phyloP scores from a whole-genome alignment of 2,797 vertebrate species.

The Chelidonichthys spinosus region DNA sequence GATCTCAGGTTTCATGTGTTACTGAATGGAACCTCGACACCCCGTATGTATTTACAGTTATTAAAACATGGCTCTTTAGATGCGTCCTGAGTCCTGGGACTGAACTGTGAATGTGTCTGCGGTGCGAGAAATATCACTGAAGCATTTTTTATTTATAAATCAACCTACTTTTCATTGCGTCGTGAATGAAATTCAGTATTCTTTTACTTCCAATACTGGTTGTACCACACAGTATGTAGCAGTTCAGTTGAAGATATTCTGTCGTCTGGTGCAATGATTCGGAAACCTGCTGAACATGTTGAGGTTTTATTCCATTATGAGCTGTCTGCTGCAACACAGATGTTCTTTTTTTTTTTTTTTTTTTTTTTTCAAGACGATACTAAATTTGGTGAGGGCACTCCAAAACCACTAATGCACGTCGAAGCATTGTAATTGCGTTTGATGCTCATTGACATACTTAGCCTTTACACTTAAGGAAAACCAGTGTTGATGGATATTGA shows the following conservation, averaged over 20 bases:
- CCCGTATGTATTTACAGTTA: background rate
- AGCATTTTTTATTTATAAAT: background rate
- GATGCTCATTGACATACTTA: slow-evolving; percentile 61
- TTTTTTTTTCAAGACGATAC: slow-evolving; percentile 34
- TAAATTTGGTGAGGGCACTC: slow-evolving; percentile 61
- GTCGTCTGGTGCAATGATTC: slow-evolving; percentile 8
- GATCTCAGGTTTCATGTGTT: slow-evolving; percentile 6
- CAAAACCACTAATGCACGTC: slow-evolving; percentile 68
- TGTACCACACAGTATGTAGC: background rate
- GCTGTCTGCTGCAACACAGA: slow-evolving; percentile 3
- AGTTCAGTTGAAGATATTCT: background rate
- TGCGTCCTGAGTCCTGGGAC: background rate
- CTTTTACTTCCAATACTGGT: no score
- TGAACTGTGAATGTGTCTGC: background rate
- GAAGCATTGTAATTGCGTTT: slow-evolving; percentile 52
- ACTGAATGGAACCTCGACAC: background rate
- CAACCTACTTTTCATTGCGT: no score
- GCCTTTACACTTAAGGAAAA: slow-evolving; percentile 64
- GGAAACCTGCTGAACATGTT: slow-evolving; percentile 13
- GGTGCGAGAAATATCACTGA: background rate
- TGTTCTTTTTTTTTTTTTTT: background rate
- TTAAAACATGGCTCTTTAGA: background rate
- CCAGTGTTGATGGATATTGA: slow-evolving; percentile 71
- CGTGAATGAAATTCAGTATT: no score
- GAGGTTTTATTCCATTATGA: slow-evolving; percentile 50